Conservation (phyloP, 2,888 invertebrate genomes). For the Trachelus stipa region DNA sequence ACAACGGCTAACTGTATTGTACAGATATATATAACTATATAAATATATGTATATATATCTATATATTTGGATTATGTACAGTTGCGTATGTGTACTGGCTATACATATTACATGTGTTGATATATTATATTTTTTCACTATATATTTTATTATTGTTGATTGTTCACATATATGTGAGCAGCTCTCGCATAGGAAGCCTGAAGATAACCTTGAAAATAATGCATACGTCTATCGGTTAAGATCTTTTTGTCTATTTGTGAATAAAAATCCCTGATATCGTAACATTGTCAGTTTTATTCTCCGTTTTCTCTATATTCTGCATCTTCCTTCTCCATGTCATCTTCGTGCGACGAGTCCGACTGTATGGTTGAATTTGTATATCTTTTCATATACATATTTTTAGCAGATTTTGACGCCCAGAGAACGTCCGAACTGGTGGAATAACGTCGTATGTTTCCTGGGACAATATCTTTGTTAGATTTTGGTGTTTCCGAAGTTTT, state of each 20-base stretch:
- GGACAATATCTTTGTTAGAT: too few species aligned
- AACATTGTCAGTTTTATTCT: not conserved
- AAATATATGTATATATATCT: constrained; percentile 33
- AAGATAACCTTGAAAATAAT: not conserved
- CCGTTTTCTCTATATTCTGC: not conserved
- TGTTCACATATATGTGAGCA: constrained; percentile 3
- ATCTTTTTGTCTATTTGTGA: not conserved
- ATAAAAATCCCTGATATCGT: not conserved
- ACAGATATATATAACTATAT: constrained; percentile 28
- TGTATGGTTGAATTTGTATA: not conserved
- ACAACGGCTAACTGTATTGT: constrained; percentile 4
- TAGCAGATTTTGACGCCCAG: not conserved
- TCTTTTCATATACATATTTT: not conserved
- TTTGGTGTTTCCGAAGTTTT: not conserved
- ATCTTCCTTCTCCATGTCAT: not conserved
- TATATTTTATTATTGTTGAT: constrained; percentile 45
- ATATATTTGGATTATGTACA: constrained; percentile 29
- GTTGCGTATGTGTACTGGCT: constrained; percentile 30
- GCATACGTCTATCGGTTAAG: not conserved
- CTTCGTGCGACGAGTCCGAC: not conserved
- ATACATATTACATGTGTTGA: constrained; percentile 36
- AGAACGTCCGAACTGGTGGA: not conserved
- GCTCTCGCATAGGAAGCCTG: not conserved
- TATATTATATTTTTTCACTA: constrained; percentile 49
- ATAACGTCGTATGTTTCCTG: not conserved